A percentile compares a stretch with the other conserved stretches of the same genome.
phyloP scores from a whole-genome alignment of 1,140 invertebrate genomes.

The Monochamus saltuarius region DNA sequence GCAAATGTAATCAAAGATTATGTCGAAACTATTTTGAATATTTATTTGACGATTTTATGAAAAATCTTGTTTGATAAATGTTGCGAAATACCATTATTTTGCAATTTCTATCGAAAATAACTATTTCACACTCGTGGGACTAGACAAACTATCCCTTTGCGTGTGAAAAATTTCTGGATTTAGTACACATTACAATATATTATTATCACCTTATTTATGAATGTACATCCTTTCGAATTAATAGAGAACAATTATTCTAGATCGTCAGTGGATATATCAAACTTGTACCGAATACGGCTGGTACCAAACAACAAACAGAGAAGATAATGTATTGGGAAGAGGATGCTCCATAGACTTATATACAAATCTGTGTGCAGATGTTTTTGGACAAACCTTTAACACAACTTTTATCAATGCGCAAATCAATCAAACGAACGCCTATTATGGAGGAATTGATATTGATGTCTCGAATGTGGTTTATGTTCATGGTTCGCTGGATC shows the following conservation, averaged over 20 bases:
- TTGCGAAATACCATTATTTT: no score
- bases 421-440: constrained; percentile 59
- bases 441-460: constrained; percentile 61
- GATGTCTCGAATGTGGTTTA: constrained; percentile 63
- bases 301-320: constrained; percentile 70
- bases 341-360: constrained; percentile 63
- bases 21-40: no score
- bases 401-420: constrained; percentile 53
- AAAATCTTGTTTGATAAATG: no score
- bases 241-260: constrained; percentile 45
- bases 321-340: constrained; percentile 64
- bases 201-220: no score
- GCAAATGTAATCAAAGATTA: no score
- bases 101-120: no score
- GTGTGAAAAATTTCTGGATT: no score
- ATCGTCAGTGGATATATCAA: constrained; percentile 75
- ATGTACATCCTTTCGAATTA: neutral
- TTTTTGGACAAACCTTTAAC: constrained; percentile 58
- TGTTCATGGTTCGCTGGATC: constrained; percentile 65
- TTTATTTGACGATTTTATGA: no score
- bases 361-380: constrained; percentile 64
- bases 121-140: no score
- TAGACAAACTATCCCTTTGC: no score
- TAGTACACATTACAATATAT: no score
- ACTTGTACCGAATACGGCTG: constrained; percentile 84